Evolutionary conservation across 37 sponge, comb jelly and placozoan species (phyloP), one percentile per base, ranked within the genome.

Genomic region (Ianthella basta): DNA sequence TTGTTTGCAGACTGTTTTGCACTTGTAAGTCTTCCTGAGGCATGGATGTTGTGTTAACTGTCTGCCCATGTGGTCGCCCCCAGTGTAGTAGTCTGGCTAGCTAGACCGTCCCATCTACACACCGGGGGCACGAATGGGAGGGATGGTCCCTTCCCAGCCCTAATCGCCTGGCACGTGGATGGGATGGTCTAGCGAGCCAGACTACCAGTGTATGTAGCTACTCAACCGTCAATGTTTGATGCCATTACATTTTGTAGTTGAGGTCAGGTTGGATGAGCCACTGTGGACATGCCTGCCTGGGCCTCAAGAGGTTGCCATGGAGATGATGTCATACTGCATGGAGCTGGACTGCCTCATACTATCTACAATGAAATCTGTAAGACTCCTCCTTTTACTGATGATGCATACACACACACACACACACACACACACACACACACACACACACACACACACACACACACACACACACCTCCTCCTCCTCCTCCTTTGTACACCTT

Each of bases 231-330:
- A 1, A 13, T 44, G 24, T 30, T 23, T 21, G 82, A 24, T 64
- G 60, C 41, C 0, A 6, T 60, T 72, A 1, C 27, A 21, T 53
- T 85, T 36, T 78, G 44, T 70, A 93, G 90, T 93, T 35, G 32
- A 33, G 53, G 81, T 91, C 0, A 85, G 86, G 35, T 55, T 94
- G 82, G 73, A 88, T 80, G 90, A 94, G 63, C 95, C 95, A 10
- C 53, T 94, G 54, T 94, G 95, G 95, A 55, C 36, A 0, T 60
- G 55, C 32, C 61, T 65, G 20, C 63, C 72, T n/a, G 86, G 85
- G 0, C 90, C 89, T 24, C 65, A 79, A 40, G 87, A 86, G 30
- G 41, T 91, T 20, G 87, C 92, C n/a, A 66, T 78, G 57, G 90
- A 91, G 39, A 80, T 94, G 44, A 81, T 86, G 77, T 82, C 89